Evolutionary conservation across 1,140 invertebrate genomes (phyloP).

Genomic region (Pentalonia nigronervosa): DNA sequence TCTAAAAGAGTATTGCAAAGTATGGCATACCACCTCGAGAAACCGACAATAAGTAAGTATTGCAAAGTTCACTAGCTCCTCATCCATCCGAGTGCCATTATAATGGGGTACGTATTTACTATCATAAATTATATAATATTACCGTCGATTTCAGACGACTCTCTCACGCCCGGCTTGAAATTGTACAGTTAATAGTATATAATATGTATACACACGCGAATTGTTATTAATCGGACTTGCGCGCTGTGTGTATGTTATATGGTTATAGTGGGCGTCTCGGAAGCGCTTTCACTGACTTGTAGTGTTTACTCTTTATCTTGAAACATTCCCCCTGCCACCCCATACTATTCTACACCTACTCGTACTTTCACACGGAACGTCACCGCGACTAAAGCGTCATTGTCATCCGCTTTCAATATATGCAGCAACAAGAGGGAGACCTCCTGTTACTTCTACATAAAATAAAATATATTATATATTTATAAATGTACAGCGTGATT

Average conservation of each 20-base stretch:
- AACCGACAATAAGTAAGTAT: background rate
- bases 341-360: background rate
- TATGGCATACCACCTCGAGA: background rate
- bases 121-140: background rate
- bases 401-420: too few species aligned
- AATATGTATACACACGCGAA: too few species aligned
- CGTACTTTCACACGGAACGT: constrained; percentile 10
- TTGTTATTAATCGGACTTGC: background rate
- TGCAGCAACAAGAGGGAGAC: background rate
- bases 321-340: background rate
- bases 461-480: background rate
- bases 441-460: background rate
- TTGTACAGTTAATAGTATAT: background rate
- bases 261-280: background rate
- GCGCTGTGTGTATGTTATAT: background rate
- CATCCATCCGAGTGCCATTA: background rate
- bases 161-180: background rate
- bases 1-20: background rate
- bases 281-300: constrained; percentile 6
- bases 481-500: background rate
- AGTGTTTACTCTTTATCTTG: background rate
- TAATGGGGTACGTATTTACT: background rate
- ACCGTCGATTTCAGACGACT: background rate
- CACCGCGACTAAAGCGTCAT: background rate
- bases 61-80: background rate